Base-by-base conservation (phyloP, 2,888 invertebrate genomes). In the Troides aeacus region DNA sequence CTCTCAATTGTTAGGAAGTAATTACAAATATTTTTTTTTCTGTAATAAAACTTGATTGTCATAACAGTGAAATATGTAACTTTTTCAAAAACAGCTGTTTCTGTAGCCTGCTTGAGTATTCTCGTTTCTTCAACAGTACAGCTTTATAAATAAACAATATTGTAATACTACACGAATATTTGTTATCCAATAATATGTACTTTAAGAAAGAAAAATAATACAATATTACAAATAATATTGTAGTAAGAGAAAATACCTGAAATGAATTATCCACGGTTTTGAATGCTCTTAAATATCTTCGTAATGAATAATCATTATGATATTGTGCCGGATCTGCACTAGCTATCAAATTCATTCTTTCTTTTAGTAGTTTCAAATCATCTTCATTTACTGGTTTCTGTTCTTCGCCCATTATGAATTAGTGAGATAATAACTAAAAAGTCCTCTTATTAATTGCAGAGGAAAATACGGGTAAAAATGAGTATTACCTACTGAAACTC, bases 321-420 rank as follows among this genome's bases (percentile, higher is more conserved):
- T 95, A 96, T 81, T 96, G 96, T 24, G 90, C 89, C 39, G 96
- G 95, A 87, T 96, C 96, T 39, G 96, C 96, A 71, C 94, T 95
- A 15, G 90, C 93, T 75, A 96, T 96, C 73, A 96, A 81, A 85
- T 94, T 94, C 95, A 96, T 96, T 62, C 96, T 93, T 73, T 94
- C 93, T 84, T 95, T 95, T 46, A 96, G 81, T 72, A 94, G 94
- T 81, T 94, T 93, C 36, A 96, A 85, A 82, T 95, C 94, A 72
- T 93, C 92, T 77, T 94, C 94, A 76, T 94, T 94, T 53, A 95
- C 94, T 74, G 93, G 92, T 80, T 91, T 93, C 2, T 71, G 80
- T 80, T 90, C 88, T 69, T 89, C 90, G 59, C 89, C 85, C 91
- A 92, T 92, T 24, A 63, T 77, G 62, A 65, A n/a, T 46, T 56